A percentile compares a stretch with the other conserved stretches of the same genome.
These are phyloP conservation scores for Chrysomallon squamiferum DNA, from an alignment of 1,140 invertebrate genomes.

Conservation along the genomic window DNA sequence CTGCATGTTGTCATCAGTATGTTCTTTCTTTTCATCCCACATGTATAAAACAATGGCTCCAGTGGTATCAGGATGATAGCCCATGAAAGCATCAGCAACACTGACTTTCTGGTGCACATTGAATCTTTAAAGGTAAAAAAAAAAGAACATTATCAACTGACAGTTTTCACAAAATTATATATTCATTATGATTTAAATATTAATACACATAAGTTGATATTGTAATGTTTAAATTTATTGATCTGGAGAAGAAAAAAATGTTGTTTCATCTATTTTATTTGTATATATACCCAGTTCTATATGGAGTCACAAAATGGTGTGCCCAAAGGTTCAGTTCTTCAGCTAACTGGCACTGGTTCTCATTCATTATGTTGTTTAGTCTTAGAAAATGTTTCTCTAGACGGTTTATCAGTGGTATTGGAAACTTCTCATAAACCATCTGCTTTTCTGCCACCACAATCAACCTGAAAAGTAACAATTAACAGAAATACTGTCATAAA, in stretches of 20 bases:
- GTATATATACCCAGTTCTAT: background rate
- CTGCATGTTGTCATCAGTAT: background rate
- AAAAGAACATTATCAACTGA: no score
- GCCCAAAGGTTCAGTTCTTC: constrained; percentile 43
- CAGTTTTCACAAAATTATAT: no score
- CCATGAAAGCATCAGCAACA: constrained; percentile 44
- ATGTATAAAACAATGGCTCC: constrained; percentile 48
- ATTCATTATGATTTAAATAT: no score
- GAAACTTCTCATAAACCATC: constrained; percentile 54
- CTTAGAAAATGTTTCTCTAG: constrained; percentile 58
- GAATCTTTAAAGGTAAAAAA: no score
- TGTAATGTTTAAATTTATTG: no score
- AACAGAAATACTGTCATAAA: background rate
- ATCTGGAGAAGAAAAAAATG: no score
- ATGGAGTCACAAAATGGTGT: constrained; percentile 23
- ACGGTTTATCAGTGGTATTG: constrained; percentile 58
- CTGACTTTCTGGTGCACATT: background rate
- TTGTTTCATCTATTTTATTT: no score
- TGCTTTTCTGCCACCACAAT: constrained; percentile 58
- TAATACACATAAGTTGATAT: no score
- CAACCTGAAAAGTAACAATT: constrained; percentile 27
- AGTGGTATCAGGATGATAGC: constrained; percentile 52
- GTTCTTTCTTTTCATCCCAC: constrained; percentile 7
- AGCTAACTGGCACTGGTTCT: constrained; percentile 30
- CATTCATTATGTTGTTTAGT: constrained; percentile 39